A percentile compares a stretch with the other conserved stretches of the same genome.
Evolutionary conservation across 2,113 vertebrate species (phyloP).

Genomic region (Siniperca chuatsi): DNA sequence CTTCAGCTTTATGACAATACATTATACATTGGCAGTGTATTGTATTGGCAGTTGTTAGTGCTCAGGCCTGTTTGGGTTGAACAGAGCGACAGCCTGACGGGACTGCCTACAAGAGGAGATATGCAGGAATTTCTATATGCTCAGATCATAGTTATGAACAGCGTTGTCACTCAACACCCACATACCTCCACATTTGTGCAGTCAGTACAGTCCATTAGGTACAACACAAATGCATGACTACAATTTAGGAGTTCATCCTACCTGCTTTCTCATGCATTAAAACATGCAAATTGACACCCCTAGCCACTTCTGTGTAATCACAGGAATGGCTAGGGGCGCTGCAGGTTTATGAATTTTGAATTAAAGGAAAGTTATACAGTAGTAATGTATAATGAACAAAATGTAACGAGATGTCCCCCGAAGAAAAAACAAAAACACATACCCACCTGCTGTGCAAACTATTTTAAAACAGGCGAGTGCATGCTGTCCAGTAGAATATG

Average conservation of each 20-base stretch:
- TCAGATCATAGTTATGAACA: conserved; percentile 4
- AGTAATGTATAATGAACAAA: background rate
- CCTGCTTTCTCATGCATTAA: conserved; percentile 30
- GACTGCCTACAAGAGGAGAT: background rate
- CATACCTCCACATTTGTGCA: background rate
- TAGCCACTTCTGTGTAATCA: conserved; percentile 5
- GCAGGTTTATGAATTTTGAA: conserved; percentile 23
- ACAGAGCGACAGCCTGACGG: conserved; percentile 1
- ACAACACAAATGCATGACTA: conserved; percentile 9
- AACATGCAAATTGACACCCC: conserved; percentile 15
- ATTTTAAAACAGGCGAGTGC: background rate
- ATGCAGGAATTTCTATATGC: background rate
- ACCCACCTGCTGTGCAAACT: background rate
- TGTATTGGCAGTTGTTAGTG: background rate
- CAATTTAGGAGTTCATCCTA: conserved; percentile 25
- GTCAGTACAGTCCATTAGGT: conserved; percentile 14
- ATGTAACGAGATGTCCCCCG: background rate
- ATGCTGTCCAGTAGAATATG: background rate
- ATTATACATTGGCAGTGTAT: background rate
- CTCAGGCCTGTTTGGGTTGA: background rate
- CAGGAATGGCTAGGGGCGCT: background rate
- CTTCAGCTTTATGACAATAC: conserved; percentile 2
- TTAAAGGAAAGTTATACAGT: background rate
- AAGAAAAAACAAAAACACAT: background rate
- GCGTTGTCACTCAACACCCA: conserved; percentile 25